These are phyloP conservation scores for Enteromius viviparus DNA, from an alignment of 2,797 vertebrate species.

Conservation along the genomic window DNA sequence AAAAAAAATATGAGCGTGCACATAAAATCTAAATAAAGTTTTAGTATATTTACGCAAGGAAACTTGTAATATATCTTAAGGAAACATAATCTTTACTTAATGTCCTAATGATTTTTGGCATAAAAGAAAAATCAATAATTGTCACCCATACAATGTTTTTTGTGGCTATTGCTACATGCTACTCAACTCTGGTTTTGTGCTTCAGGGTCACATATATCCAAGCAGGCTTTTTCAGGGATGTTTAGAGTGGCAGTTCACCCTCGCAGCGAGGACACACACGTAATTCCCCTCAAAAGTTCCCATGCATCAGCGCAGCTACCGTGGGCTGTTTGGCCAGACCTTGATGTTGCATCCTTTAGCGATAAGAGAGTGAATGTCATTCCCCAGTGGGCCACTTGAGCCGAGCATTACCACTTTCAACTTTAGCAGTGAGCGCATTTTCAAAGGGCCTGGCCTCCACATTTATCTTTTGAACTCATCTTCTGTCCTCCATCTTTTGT, in stretches of 20 bases:
- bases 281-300: constrained; percentile 65
- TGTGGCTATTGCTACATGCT: too few species aligned
- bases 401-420: constrained; percentile 61
- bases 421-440: constrained; percentile 45
- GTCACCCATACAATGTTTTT: too few species aligned
- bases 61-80: too few species aligned
- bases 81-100: too few species aligned
- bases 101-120: too few species aligned
- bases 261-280: background rate
- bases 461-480: constrained; percentile 55
- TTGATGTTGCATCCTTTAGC: constrained; percentile 79
- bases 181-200: too few species aligned
- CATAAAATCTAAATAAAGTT: too few species aligned
- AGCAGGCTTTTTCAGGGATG: constrained; percentile 31
- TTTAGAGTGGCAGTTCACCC: constrained; percentile 22
- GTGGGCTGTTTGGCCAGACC: constrained; percentile 64
- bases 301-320: constrained; percentile 75
- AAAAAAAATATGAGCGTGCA: too few species aligned
- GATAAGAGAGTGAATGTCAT: constrained; percentile 76
- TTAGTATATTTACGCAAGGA: too few species aligned
- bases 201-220: background rate
- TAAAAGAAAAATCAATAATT: too few species aligned
- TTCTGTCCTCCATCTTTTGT: constrained; percentile 52
- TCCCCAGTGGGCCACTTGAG: constrained; percentile 58
- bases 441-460: constrained; percentile 58